Percentiles rank a stretch among this genome's conserved stretches.
Evolutionary conservation across 1,140 invertebrate species (phyloP).

Genomic region (Bombyx mandarina): DNA sequence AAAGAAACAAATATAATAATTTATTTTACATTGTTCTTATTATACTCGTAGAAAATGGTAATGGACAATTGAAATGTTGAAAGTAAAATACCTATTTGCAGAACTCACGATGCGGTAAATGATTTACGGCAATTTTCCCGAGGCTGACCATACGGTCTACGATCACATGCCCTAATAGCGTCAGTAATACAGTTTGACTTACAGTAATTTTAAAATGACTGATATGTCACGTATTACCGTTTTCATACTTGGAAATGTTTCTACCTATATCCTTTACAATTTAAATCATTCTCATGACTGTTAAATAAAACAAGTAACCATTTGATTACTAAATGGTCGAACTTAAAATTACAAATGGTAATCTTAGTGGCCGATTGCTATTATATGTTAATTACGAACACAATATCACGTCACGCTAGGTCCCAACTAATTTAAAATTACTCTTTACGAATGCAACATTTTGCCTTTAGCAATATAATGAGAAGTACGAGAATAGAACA

Average conservation of each 20-base stretch:
- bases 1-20: conserved; percentile 12
- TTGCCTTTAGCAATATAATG: not conserved
- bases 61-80: conserved; percentile 13
- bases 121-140: conserved; percentile 34
- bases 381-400: conserved; percentile 37
- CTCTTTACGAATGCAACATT: not conserved
- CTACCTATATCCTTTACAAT: no score
- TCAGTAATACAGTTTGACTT: conserved; percentile 25
- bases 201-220: not conserved
- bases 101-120: conserved; percentile 15
- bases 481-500: not conserved
- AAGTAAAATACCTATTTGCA: conserved; percentile 15
- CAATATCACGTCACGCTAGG: conserved; percentile 27
- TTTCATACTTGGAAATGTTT: no score
- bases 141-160: conserved; percentile 27
- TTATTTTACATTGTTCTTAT: conserved; percentile 1
- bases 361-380: conserved; percentile 24
- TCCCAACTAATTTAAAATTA: not conserved
- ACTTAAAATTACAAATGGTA: conserved; percentile 30
- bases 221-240: conserved; percentile 2
- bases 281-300: no score
- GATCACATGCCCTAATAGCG: conserved; percentile 40
- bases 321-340: conserved; percentile 22
- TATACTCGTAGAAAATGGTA: conserved; percentile 5
- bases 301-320: conserved; percentile 4